Conservation (phyloP, 2,888 invertebrate genomes). For the Tipula lateralis region DNA sequence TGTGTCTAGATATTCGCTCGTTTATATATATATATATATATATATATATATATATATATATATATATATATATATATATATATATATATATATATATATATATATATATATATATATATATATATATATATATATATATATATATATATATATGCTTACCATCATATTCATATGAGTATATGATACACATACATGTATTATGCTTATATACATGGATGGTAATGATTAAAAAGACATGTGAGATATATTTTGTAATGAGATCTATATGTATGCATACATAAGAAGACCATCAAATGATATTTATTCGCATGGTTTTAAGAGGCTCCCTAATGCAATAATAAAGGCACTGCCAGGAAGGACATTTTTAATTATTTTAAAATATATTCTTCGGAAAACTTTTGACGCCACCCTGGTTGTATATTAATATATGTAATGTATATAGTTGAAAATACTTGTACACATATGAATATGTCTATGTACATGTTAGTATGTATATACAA, state of each 20-base stretch:
- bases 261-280: background rate
- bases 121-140: background rate
- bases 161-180: background rate
- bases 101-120: background rate
- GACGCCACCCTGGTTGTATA: background rate
- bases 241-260: background rate
- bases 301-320: background rate
- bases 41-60: too few species aligned
- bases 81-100: background rate
- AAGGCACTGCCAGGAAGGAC: background rate
- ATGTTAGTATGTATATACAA: too few species aligned
- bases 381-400: background rate
- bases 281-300: slow-evolving; percentile 11
- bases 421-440: background rate
- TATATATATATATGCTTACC: background rate
- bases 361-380: background rate
- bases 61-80: background rate
- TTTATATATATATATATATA: background rate
- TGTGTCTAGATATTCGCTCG: background rate
- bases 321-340: background rate
- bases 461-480: too few species aligned
- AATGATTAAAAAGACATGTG: background rate
- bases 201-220: background rate
- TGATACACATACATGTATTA: background rate
- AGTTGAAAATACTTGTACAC: background rate